Base-by-base conservation (phyloP, 2,888 invertebrate genomes). In the Ypsolopha sequella region DNA sequence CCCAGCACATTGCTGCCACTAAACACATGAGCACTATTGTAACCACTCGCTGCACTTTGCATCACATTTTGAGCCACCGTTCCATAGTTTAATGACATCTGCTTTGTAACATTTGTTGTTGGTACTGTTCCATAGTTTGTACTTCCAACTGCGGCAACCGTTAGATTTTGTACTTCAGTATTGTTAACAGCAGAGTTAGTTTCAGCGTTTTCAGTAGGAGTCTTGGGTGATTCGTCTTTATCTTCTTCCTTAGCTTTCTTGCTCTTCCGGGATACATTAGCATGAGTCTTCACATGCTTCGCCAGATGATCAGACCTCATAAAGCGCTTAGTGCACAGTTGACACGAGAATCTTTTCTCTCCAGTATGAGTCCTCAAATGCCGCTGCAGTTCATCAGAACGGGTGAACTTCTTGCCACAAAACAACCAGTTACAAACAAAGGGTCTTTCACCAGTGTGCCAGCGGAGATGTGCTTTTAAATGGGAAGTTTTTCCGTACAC, bases 401-500 rank as follows among this genome's bases (percentile, higher is more conserved):
- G 89, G 1, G 97, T 97, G 78, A 97, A 97, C 3, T 94, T 87
- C 71, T 97, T 97, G 6, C 95, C 95, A 71, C 97, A 97, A 63
- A 94, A 94, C 51, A 95, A 70, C 95, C 95, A 95, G 68, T 91
- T 91, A 78, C 97, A 97, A 1, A 93, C 91, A 69, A 95, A 97
- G 0, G 97, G 97, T 7, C 96, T 87, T 68, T 97, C 97, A 0
- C 96, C 96, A 0, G 95, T 95, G 69, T 98, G 98, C 96, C 96
- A 96, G 49, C 97, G 89, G 3, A 96, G 87, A 73, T 96, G 96
- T 0, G 96, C 96, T 77, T 96, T 96, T 55, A 98, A 77, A 70
- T 98, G 98, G 0, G 97, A 97, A 0, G 97, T 96, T 77, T 97
- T 97, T 10, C 95, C 95, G 76, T 98, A 98, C 11, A 95, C 92